Conservation (phyloP, 2,797 vertebrate genomes). For the Halcyon badia region DNA sequence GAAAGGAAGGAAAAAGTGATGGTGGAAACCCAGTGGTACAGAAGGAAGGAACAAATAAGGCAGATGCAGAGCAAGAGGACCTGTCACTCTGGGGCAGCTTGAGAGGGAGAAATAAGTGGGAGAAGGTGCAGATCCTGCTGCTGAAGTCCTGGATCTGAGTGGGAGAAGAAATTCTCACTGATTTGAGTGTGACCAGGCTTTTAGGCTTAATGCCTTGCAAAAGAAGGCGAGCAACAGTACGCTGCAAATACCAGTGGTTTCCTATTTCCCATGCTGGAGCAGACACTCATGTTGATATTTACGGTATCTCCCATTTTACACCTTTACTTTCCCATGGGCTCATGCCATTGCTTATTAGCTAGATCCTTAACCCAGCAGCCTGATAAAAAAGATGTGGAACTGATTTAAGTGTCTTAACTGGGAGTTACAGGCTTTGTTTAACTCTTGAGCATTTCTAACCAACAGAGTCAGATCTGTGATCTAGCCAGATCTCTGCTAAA, state of each 20-base stretch:
- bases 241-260: accelerated
- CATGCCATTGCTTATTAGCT: not conserved
- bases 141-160: not conserved
- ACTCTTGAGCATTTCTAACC: not conserved
- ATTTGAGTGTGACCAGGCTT: not conserved
- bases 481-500: not conserved
- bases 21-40: accelerated
- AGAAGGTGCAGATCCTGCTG: not conserved
- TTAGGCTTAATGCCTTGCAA: not conserved
- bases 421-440: not conserved
- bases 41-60: not conserved
- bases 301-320: not conserved
- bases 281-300: accelerated
- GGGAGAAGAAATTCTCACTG: not conserved
- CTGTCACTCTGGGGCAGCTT: not conserved
- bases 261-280: accelerated
- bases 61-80: not conserved
- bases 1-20: not conserved
- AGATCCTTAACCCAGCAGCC: not conserved
- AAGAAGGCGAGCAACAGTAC: not conserved
- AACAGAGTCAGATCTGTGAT: not conserved
- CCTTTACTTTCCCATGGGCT: not conserved
- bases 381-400: not conserved
- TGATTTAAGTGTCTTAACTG: not conserved
- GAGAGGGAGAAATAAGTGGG: not conserved